Evolutionary conservation across 1,140 invertebrate genomes (phyloP).

Genomic region (Eriosoma lanigerum): DNA sequence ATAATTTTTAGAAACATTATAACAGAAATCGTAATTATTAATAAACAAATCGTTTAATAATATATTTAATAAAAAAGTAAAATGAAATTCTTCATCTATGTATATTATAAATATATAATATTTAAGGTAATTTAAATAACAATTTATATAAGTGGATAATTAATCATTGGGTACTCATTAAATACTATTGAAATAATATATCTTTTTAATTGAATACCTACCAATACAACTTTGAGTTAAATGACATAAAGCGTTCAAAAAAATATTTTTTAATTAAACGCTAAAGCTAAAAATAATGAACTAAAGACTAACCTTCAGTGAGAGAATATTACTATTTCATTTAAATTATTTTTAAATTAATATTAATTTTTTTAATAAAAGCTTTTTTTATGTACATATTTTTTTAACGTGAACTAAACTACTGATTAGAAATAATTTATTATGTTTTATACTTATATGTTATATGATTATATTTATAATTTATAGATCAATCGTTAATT

Average conservation of each 20-base stretch:
- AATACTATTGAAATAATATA: neutral
- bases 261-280: neutral
- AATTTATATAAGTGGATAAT: neutral
- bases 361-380: neutral
- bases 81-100: neutral
- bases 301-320: neutral
- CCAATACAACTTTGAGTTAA: too few relatives aligned
- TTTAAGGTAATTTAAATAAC: neutral
- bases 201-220: neutral
- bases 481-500: neutral
- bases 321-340: neutral
- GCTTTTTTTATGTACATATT: too few relatives aligned
- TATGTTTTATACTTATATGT: neutral
- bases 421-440: neutral
- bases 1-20: too few relatives aligned
- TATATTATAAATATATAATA: neutral
- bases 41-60: too few relatives aligned
- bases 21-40: too few relatives aligned
- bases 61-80: too few relatives aligned
- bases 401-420: too few relatives aligned
- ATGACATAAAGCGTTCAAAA: too few relatives aligned
- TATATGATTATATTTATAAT: too few relatives aligned
- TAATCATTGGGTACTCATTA: neutral
- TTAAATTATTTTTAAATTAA: conserved; percentile 8
- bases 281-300: conserved; percentile 15